phyloP scores from a whole-genome alignment of 2,797 vertebrate species.

The Acestrorhynchus altus region DNA sequence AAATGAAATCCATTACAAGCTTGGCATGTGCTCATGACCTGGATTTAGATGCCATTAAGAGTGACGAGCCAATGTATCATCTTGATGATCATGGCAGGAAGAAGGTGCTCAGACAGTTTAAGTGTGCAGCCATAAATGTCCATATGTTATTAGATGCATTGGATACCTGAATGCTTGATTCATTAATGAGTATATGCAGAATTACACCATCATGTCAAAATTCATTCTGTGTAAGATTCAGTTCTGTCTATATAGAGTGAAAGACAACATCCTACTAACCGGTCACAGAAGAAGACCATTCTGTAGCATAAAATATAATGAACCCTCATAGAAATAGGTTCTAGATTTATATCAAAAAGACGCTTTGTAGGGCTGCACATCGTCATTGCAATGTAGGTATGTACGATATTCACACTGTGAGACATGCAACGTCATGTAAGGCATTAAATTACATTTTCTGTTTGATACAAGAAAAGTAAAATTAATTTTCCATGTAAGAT shows the following conservation, averaged over 20 bases:
- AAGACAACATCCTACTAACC: neutral
- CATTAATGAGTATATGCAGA: neutral
- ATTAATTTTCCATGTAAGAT: no score
- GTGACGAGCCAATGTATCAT: constrained; percentile 48
- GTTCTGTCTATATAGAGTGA: neutral
- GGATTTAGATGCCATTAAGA: constrained; percentile 51
- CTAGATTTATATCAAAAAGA: no score
- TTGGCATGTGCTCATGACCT: constrained; percentile 52
- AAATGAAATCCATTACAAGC: constrained; percentile 52
- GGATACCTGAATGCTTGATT: constrained; percentile 3
- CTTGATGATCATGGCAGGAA: constrained; percentile 30
- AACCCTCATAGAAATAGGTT: no score
- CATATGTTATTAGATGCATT: neutral
- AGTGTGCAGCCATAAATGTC: constrained; percentile 23
- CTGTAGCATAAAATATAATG: no score
- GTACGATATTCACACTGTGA: no score
- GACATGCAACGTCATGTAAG: no score
- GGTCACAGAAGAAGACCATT: neutral
- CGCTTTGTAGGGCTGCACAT: no score
- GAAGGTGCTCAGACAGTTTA: constrained; percentile 25
- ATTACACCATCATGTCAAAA: neutral
- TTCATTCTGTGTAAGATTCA: neutral
- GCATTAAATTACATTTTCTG: no score
- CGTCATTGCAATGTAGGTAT: no score
- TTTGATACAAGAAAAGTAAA: no score